Percentiles rank a stretch among this genome's conserved stretches.
Conservation (phyloP, 2,113 vertebrate genomes). For the Nothocercus julius region DNA sequence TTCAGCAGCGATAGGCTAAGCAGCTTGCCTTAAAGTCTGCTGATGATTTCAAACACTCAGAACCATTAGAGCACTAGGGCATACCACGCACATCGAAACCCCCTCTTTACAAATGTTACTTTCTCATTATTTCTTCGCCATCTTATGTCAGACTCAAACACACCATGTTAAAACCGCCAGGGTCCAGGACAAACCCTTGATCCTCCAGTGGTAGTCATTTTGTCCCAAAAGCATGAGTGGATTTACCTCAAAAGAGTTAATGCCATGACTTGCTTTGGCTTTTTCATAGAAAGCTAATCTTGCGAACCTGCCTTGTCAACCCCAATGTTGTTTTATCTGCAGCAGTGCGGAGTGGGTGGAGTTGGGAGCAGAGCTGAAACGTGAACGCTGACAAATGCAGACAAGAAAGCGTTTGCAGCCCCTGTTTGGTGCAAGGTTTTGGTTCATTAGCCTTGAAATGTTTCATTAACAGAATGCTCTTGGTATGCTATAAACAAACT, state of each 20-base stretch:
- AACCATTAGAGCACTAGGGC: not conserved
- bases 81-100: not conserved
- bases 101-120: not conserved
- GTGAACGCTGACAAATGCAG: constrained; percentile 69
- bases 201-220: not conserved
- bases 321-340: constrained; percentile 82
- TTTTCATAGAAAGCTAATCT: not conserved
- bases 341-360: constrained; percentile 63
- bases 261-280: not conserved
- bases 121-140: not conserved
- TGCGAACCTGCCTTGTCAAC: constrained; percentile 66
- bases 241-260: constrained; percentile 34
- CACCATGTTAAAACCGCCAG: not conserved
- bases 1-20: not conserved
- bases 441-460: constrained; percentile 73
- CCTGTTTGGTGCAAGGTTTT: constrained; percentile 48
- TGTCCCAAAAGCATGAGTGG: accelerated
- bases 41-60: not conserved
- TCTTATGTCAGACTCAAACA: not conserved
- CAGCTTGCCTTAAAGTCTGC: not conserved
- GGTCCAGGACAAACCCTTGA: not conserved
- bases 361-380: constrained; percentile 71
- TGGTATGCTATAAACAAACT: constrained; percentile 28
- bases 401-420: constrained; percentile 31
- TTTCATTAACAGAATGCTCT: constrained; percentile 49